A percentile compares a stretch with the other conserved stretches of the same genome.
Conservation (phyloP, 2,888 invertebrate genomes). For the Drosophila suboccidentalis region DNA sequence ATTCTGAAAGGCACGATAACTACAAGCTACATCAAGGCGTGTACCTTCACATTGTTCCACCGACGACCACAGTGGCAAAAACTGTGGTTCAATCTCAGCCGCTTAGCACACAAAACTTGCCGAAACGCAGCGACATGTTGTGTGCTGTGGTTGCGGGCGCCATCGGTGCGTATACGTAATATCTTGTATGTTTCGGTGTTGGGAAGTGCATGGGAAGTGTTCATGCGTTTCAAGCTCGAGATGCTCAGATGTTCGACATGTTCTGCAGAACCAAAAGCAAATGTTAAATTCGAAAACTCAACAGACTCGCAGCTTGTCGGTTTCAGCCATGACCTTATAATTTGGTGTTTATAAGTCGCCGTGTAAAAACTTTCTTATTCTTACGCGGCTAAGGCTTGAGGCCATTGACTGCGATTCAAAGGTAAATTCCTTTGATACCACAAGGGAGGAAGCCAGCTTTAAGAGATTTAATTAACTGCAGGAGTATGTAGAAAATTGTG, state of each 20-base stretch:
- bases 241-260: conserved; percentile 25
- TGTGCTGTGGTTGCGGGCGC: conserved; percentile 47
- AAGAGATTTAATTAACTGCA: conserved; percentile 3
- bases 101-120: conserved; percentile 11
- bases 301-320: neutral
- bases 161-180: conserved; percentile 67
- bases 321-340: neutral
- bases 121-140: conserved; percentile 40
- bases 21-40: neutral
- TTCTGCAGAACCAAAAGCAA: neutral
- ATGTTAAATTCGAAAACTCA: neutral
- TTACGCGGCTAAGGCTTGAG: neutral
- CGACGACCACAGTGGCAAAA: conserved; percentile 16
- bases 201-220: conserved; percentile 10
- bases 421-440: neutral
- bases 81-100: conserved; percentile 5
- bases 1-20: neutral
- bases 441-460: neutral
- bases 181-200: conserved; percentile 14
- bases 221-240: conserved; percentile 4
- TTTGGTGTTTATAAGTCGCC: conserved; percentile 13
- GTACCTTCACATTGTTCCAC: neutral
- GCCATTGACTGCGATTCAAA: neutral
- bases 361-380: neutral
- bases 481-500: neutral